Conservation (phyloP, 2,888 invertebrate genomes). For the Podabrus alpinus region DNA sequence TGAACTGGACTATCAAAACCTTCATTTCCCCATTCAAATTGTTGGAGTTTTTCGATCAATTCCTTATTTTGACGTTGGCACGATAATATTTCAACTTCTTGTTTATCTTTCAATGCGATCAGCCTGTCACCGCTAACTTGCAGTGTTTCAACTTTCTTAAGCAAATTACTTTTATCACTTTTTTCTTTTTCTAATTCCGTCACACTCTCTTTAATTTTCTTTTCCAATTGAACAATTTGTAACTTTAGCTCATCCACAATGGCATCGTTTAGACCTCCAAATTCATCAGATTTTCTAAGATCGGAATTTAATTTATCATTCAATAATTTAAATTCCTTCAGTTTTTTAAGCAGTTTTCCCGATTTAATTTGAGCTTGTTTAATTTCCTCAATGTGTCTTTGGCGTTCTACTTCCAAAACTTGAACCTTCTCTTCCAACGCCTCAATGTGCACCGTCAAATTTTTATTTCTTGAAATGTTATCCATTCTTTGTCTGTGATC, state of each 20-base stretch:
- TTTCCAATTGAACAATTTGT: constrained; percentile 70
- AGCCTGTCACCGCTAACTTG: constrained; percentile 77
- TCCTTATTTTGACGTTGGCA: constrained; percentile 75
- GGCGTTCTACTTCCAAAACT: constrained; percentile 63
- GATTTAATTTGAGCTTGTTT: constrained; percentile 71
- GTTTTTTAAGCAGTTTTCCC: constrained; percentile 78
- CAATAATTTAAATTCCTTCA: constrained; percentile 79
- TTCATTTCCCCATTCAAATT: constrained; percentile 59
- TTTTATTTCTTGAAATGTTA: constrained; percentile 33
- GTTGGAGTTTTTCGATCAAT: constrained; percentile 67
- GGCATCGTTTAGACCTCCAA: constrained; percentile 67
- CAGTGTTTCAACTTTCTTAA: constrained; percentile 74
- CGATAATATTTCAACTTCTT: constrained; percentile 75
- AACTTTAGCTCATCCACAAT: constrained; percentile 80
- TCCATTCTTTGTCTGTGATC: constrained; percentile 50
- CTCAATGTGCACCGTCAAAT: constrained; percentile 53
- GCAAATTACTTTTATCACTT: constrained; percentile 69
- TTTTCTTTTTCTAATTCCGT: constrained; percentile 64
- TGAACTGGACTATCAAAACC: constrained; percentile 34
- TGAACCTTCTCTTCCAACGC: constrained; percentile 64
- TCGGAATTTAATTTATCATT: constrained; percentile 65
- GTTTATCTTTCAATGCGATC: constrained; percentile 79
- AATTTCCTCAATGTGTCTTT: constrained; percentile 64
- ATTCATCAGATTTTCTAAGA: constrained; percentile 38
- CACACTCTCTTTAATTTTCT: constrained; percentile 63